These are phyloP conservation scores for Euura saliciscinereae DNA, from an alignment of 1,140 invertebrate species.

Conservation along the genomic window DNA sequence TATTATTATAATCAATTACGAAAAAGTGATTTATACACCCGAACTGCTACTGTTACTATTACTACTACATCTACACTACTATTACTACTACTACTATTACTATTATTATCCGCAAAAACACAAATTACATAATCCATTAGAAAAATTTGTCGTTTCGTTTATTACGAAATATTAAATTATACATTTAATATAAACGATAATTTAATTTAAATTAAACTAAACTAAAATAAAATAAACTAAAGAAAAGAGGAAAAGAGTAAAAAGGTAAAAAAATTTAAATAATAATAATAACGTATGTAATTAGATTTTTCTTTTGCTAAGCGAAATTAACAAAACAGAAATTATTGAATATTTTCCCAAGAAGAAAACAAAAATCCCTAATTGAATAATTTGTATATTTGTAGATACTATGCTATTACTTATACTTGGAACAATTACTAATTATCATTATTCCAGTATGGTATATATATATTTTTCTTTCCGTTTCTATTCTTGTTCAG, in stretches of 20 bases:
- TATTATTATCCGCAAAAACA: neutral
- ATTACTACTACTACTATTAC: neutral
- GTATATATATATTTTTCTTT: neutral
- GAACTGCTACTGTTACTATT: too few relatives aligned
- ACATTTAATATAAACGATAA: neutral
- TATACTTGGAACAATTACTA: too few relatives aligned
- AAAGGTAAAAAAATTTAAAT: too few relatives aligned
- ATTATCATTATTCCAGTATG: neutral
- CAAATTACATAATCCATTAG: neutral
- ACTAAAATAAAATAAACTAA: too few relatives aligned
- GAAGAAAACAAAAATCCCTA: neutral
- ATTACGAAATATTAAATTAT: constrained; percentile 1
- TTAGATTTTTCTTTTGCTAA: neutral
- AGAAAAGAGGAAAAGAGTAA: too few relatives aligned
- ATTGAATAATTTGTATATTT: neutral
- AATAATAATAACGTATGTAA: neutral
- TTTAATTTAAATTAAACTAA: neutral
- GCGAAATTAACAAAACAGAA: neutral
- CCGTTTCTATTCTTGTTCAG: neutral
- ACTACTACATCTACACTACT: neutral
- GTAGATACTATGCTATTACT: neutral
- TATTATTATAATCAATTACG: neutral
- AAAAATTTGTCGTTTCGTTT: neutral
- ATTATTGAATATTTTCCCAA: too few relatives aligned
- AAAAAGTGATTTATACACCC: neutral